Evolutionary conservation across 2,113 vertebrate genomes (phyloP).

Genomic region (Azemiops feae): DNA sequence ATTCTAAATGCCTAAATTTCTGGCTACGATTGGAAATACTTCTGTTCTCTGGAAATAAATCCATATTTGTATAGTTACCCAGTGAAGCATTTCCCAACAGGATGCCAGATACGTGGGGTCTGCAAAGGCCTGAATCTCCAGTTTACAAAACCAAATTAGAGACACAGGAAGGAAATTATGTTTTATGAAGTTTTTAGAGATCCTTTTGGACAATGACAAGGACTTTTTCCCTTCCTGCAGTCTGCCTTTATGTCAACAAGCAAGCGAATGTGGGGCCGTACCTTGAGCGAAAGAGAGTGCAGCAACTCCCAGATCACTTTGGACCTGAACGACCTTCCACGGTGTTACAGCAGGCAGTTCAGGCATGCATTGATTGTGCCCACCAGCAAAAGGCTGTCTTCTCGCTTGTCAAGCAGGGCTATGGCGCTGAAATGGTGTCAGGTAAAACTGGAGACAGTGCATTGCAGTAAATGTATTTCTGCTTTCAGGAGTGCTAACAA

Average conservation of each 20-base stretch:
- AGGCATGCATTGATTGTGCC: slow-evolving; percentile 95
- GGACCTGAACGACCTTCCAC: slow-evolving; percentile 85
- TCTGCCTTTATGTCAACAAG: slow-evolving; percentile 97
- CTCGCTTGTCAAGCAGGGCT: slow-evolving; percentile 92
- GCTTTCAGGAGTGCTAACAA: not conserved
- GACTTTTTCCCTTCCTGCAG: slow-evolving; percentile 70
- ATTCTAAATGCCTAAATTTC: not conserved
- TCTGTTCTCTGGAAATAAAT: not conserved
- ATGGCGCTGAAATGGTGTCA: slow-evolving; percentile 91
- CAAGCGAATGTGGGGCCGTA: slow-evolving; percentile 87
- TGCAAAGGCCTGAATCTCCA: not conserved
- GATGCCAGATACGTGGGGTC: not conserved
- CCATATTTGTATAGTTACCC: not conserved
- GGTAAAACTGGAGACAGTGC: slow-evolving; percentile 68
- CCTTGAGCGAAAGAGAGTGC: slow-evolving; percentile 90
- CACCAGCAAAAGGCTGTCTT: slow-evolving; percentile 93
- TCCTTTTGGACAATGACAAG: not conserved
- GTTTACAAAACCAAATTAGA: not conserved
- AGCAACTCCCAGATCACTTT: slow-evolving; percentile 91
- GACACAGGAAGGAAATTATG: not conserved
- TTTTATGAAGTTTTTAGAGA: not conserved
- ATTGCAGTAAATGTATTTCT: not conserved
- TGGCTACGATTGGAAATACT: not conserved
- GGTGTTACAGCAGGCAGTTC: slow-evolving; percentile 91
- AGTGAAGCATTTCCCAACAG: not conserved